Conservation (phyloP, 1,140 invertebrate species). For the Drosophila tropicalis region DNA sequence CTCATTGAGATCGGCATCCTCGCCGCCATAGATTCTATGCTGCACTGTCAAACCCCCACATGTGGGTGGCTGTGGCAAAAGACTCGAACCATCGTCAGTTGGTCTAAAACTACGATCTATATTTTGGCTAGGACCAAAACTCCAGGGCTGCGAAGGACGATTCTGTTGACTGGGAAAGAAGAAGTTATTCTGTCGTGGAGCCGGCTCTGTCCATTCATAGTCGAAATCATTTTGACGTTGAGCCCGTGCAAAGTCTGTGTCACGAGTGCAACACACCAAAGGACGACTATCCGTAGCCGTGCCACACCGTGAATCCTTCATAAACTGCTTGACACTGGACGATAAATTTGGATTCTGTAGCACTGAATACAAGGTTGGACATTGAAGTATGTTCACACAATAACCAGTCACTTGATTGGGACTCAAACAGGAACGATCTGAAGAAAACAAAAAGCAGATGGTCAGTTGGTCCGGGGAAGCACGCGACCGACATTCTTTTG, state of each 20-base stretch:
- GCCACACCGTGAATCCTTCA: conserved; percentile 3
- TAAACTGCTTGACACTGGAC: background rate
- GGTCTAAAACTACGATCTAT: conserved; percentile 5
- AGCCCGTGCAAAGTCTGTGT: conserved; percentile 48
- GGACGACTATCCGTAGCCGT: background rate
- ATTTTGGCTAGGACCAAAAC: conserved; percentile 38
- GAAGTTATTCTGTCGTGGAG: conserved; percentile 20
- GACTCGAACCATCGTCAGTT: conserved; percentile 43
- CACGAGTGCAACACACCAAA: conserved; percentile 6
- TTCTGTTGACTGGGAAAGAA: conserved; percentile 34
- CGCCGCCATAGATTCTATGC: conserved; percentile 77
- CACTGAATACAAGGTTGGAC: conserved; percentile 8
- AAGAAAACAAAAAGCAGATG: background rate
- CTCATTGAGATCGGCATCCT: conserved; percentile 84
- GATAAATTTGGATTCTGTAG: conserved; percentile 4
- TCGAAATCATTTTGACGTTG: conserved; percentile 43
- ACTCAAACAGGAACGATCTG: conserved; percentile 1
- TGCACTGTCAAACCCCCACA: conserved; percentile 74
- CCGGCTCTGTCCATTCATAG: conserved; percentile 19
- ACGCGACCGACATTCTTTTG: conserved; percentile 7
- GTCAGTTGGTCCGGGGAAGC: background rate
- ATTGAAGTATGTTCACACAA: background rate
- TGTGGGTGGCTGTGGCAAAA: conserved; percentile 63
- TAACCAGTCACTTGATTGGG: conserved; percentile 9
- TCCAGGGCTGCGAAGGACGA: conserved; percentile 38